Evolutionary conservation across 2,113 vertebrate genomes (phyloP).

Genomic region (Crocuta crocuta): DNA sequence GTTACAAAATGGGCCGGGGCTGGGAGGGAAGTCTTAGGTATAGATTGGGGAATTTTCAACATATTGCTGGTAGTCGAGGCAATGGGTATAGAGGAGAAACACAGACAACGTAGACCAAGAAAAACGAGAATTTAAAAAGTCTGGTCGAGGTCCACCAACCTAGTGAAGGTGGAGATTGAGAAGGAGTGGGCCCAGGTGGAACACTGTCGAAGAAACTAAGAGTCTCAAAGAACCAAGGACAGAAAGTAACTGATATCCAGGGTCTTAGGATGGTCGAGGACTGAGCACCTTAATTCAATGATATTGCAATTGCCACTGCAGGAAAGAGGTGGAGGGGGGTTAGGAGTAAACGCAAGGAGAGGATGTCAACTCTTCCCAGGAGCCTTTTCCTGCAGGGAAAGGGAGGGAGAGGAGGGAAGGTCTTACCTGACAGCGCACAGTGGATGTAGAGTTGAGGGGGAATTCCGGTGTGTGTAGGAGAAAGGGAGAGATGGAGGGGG

Average conservation of each 20-base stretch:
- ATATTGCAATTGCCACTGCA: not conserved
- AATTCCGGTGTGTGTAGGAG: not conserved
- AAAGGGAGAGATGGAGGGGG: not conserved
- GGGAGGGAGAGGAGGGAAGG: not conserved
- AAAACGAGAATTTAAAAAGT: not conserved
- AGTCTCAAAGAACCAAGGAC: not conserved
- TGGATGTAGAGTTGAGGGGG: not conserved
- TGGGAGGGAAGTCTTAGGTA: not conserved
- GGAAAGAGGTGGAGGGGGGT: not conserved
- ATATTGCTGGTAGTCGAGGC: not conserved
- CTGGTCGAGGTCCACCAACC: not conserved
- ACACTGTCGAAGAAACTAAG: not conserved
- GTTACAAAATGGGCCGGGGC: too few species aligned
- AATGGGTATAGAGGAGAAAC: not conserved
- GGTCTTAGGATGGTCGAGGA: not conserved
- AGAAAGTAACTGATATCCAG: not conserved
- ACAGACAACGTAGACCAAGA: not conserved
- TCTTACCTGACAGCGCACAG: not conserved
- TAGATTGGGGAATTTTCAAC: not conserved
- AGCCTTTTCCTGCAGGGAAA: not conserved
- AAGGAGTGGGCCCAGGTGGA: not conserved
- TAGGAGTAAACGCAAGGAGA: not conserved
- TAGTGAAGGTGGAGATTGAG: not conserved
- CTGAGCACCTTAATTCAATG: not conserved
- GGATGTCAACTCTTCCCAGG: not conserved